Base-by-base conservation (phyloP, 1,140 invertebrate genomes). In the Plodia interpunctella region DNA sequence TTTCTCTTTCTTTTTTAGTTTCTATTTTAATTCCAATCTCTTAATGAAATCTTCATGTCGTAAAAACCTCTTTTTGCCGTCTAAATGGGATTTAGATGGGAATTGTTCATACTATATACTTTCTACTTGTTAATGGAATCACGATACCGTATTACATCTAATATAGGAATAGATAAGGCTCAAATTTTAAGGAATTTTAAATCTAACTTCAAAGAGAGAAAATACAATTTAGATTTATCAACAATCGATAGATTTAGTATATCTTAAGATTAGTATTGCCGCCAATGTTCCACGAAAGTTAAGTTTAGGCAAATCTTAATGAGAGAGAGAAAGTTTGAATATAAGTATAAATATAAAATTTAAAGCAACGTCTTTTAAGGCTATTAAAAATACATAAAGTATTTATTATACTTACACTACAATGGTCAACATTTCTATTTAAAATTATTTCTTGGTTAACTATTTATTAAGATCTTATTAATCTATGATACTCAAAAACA, bases 141-240 rank as follows among this genome's bases (percentile, higher is more conserved):
- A 44, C 38, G 38, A 44, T 10, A 1, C 38, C 38, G 11, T 9
- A 32, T 15, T 44, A 44, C 8, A 44, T 1, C 38, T 44, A 44
- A 44, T 44, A 44, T 44, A 44, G 38, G 38, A 44, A 44, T 44
- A 44, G 38, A 44, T 44, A 44, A 44, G 38, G 38, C 38, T 44
- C 38, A 44, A 44, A 15, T n/a, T 44, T 44, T 15, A 44, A 15
- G n/a, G 35, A 38, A n/a, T n/a, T 38, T 38, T 38, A 44, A 15
- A 15, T 44, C 38, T 44, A 44, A 44, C 15, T 15, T 44, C 38
- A 44, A 53, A 53, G 21, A 53, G 51, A 53, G 51, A 53, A 53
- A 53, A 53, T 53, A 53, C 25, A 53, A 25, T 53, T 28, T 53
- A 53, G 20, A 53, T 53, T 53, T 4, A 25, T 53, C 51, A 53